Conservation (phyloP, 2,888 invertebrate genomes). For the Drepanosiphum platanoidis region DNA sequence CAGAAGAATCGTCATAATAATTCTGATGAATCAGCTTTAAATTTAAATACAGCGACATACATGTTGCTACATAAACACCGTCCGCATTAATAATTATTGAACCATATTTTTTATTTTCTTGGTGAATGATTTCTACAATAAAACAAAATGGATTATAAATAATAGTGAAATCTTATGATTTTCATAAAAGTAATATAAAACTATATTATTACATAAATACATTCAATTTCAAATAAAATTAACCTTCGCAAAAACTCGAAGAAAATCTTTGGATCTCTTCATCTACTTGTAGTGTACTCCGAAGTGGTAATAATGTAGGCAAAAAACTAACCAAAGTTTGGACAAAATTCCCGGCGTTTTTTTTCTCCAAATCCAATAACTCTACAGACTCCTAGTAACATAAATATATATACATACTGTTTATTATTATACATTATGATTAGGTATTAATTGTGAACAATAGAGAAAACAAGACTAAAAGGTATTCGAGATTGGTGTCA, state of each 20-base stretch:
- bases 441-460: no score
- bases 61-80: constrained; percentile 91
- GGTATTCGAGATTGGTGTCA: no score
- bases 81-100: constrained; percentile 89
- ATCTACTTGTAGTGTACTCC: constrained; percentile 85
- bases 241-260: constrained; percentile 88
- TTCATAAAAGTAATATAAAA: not conserved
- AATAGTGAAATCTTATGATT: not conserved
- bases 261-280: constrained; percentile 92
- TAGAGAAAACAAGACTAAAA: no score
- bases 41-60: constrained; percentile 84
- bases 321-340: constrained; percentile 74
- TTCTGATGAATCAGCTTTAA: constrained; percentile 80
- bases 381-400: constrained; percentile 45
- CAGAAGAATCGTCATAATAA: constrained; percentile 73
- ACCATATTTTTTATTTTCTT: constrained; percentile 59
- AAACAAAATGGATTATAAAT: constrained; percentile 3
- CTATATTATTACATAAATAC: not conserved
- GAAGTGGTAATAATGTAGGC: constrained; percentile 78
- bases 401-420: not conserved
- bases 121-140: constrained; percentile 55
- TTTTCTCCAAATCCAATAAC: constrained; percentile 78
- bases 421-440: no score
- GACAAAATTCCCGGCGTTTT: constrained; percentile 86
- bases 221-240: constrained; percentile 66